Percentiles rank a stretch among this genome's conserved stretches.
Conservation (phyloP, 2,888 invertebrate genomes). For the Pammene aurita region DNA sequence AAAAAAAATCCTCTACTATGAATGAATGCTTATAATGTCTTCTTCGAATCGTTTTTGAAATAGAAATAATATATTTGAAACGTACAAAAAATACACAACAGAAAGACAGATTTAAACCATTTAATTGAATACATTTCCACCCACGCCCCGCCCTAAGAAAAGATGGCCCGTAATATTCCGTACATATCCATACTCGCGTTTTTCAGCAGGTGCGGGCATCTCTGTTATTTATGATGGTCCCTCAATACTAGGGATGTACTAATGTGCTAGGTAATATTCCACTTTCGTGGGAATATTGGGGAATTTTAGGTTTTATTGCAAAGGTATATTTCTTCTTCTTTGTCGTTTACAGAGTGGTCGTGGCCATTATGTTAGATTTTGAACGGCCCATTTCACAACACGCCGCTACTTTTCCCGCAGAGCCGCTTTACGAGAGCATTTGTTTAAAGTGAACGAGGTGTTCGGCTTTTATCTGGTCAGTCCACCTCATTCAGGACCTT, state of each 20-base stretch:
- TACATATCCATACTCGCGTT: constrained; percentile 53
- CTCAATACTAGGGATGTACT: constrained; percentile 46
- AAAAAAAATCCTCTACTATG: background rate
- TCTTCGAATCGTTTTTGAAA: background rate
- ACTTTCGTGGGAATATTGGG: no score
- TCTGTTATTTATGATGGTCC: constrained; percentile 65
- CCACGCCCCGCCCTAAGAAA: constrained; percentile 30
- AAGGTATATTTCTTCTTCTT: no score
- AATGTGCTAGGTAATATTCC: no score
- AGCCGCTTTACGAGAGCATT: no score
- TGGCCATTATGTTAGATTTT: no score
- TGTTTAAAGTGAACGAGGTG: no score
- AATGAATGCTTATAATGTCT: background rate
- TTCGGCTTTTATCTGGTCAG: no score
- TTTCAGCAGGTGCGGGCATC: constrained; percentile 62
- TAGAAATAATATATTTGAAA: background rate
- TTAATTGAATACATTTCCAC: constrained; percentile 28
- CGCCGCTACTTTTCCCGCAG: no score
- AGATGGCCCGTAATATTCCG: constrained; percentile 49
- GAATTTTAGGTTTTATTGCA: no score
- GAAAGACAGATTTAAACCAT: constrained; percentile 16
- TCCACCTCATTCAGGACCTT: no score
- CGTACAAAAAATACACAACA: background rate
- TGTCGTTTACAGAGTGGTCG: no score
- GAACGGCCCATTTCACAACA: no score